These are phyloP conservation scores for Epizoanthus scotinus DNA, from an alignment of 92 coral and sea anemone species.

Conservation along the genomic window DNA sequence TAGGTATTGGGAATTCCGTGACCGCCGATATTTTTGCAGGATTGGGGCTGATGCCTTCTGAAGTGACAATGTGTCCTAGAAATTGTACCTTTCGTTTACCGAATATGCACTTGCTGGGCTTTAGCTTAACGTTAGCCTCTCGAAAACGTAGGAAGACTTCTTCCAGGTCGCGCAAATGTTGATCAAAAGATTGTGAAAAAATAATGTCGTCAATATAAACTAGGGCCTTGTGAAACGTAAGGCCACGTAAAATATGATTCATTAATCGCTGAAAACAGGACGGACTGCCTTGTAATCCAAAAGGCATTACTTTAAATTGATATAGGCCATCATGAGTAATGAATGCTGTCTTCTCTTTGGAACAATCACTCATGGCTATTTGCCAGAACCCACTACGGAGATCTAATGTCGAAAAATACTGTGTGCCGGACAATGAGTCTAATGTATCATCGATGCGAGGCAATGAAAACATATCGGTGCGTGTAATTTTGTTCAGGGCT, in stretches of 20 bases:
- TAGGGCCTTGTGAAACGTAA: slow-evolving; percentile 44
- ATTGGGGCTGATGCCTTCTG: slow-evolving; percentile 48
- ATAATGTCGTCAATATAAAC: slow-evolving; percentile 60
- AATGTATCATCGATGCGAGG: slow-evolving; percentile 60
- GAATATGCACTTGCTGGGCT: slow-evolving; percentile 60
- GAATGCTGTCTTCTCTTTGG: slow-evolving; percentile 58
- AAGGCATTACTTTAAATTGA: slow-evolving; percentile 55
- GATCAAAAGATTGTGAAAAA: slow-evolving; percentile 34
- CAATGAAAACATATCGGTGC: slow-evolving; percentile 48
- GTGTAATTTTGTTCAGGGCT: slow-evolving; percentile 42
- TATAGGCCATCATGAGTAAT: slow-evolving; percentile 59
- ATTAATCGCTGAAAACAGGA: slow-evolving; percentile 59
- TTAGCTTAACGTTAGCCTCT: slow-evolving; percentile 57
- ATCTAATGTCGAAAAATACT: slow-evolving; percentile 51
- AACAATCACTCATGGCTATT: slow-evolving; percentile 36
- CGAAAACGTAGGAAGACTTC: slow-evolving; percentile 53
- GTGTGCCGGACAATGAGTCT: slow-evolving; percentile 49
- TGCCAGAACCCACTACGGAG: slow-evolving; percentile 64
- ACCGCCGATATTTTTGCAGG: slow-evolving; percentile 53
- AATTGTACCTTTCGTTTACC: slow-evolving; percentile 42
- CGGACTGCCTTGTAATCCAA: slow-evolving; percentile 56
- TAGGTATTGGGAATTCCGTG: slow-evolving; percentile 55
- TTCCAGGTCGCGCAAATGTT: slow-evolving; percentile 50
- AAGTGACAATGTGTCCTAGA: slow-evolving; percentile 67
- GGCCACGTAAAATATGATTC: slow-evolving; percentile 52